phyloP scores from a whole-genome alignment of 2,113 vertebrate species.

The Thamnophis sirtalis region DNA sequence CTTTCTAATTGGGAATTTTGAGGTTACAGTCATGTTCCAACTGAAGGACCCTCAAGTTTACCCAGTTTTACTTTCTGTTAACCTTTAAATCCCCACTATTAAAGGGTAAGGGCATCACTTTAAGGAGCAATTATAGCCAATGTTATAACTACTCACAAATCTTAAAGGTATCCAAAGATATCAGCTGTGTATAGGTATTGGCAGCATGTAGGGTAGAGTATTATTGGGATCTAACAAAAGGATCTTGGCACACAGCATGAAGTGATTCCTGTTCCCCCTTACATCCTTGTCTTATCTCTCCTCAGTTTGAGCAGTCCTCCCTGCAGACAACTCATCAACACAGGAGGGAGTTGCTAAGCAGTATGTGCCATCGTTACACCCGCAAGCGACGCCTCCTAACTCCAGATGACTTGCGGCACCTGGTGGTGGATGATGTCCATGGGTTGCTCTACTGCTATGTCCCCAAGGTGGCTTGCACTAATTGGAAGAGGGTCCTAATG shows the following conservation, averaged over 20 bases:
- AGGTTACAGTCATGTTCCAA: background rate
- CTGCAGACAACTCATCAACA: slow-evolving; percentile 77
- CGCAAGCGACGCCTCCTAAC: slow-evolving; percentile 79
- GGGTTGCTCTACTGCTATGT: slow-evolving; percentile 91
- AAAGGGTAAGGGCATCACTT: background rate
- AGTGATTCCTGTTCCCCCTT: background rate
- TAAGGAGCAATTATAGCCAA: background rate
- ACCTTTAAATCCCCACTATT: background rate
- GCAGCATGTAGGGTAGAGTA: background rate
- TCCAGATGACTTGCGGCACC: slow-evolving; percentile 83
- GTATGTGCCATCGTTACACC: slow-evolving; percentile 77
- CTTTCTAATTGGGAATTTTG: background rate
- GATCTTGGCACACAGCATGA: background rate
- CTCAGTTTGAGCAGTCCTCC: slow-evolving; percentile 64
- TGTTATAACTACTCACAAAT: background rate
- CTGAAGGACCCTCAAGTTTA: background rate
- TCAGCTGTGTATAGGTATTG: background rate
- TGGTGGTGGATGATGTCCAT: slow-evolving; percentile 86
- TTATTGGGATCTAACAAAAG: background rate
- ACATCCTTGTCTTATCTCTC: background rate
- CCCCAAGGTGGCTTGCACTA: slow-evolving; percentile 93
- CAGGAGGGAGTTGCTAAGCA: slow-evolving; percentile 77
- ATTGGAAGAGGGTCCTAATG: slow-evolving; percentile 94
- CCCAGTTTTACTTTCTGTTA: background rate
- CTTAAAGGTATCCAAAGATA: background rate